Conservation (phyloP, 2,888 invertebrate genomes). For the Drosophila rubida region DNA sequence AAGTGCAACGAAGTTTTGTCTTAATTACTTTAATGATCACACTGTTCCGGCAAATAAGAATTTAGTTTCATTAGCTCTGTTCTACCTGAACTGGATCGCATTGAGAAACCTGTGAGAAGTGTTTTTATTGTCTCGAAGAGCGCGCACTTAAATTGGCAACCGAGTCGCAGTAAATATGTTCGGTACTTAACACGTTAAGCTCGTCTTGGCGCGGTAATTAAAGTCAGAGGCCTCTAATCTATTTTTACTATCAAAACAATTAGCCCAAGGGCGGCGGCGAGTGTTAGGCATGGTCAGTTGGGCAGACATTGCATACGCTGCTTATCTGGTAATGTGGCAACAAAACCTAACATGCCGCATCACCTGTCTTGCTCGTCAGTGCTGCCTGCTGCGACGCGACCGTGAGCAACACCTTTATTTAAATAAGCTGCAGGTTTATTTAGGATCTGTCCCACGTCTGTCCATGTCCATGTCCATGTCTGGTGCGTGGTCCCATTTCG, state of each 20-base stretch:
- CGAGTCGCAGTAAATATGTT: conserved; percentile 2
- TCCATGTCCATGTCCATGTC: conserved; percentile 16
- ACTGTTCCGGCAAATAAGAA: no score
- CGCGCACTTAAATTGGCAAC: conserved; percentile 4
- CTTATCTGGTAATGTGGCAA: conserved; percentile 4
- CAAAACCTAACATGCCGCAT: conserved; percentile 25
- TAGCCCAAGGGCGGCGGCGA: conserved; percentile 19
- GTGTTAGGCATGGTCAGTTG: conserved; percentile 6
- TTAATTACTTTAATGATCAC: no score
- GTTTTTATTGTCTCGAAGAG: conserved; percentile 4
- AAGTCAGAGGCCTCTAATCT: conserved; percentile 12
- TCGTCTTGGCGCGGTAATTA: neutral
- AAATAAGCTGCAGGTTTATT: conserved; percentile 56
- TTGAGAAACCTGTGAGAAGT: conserved; percentile 4
- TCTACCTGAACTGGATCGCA: neutral
- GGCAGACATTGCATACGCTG: conserved; percentile 13
- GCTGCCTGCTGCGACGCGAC: conserved; percentile 20
- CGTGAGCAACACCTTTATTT: conserved; percentile 56
- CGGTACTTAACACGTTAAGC: conserved; percentile 3
- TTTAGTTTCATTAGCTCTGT: neutral
- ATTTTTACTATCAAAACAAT: conserved; percentile 41
- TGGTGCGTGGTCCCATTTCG: conserved; percentile 73
- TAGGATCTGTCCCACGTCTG: conserved; percentile 31
- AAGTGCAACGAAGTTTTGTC: no score
- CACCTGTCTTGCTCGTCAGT: conserved; percentile 48